phyloP scores from a whole-genome alignment of 2,113 vertebrate genomes.

The Xiphophorus hellerii region DNA sequence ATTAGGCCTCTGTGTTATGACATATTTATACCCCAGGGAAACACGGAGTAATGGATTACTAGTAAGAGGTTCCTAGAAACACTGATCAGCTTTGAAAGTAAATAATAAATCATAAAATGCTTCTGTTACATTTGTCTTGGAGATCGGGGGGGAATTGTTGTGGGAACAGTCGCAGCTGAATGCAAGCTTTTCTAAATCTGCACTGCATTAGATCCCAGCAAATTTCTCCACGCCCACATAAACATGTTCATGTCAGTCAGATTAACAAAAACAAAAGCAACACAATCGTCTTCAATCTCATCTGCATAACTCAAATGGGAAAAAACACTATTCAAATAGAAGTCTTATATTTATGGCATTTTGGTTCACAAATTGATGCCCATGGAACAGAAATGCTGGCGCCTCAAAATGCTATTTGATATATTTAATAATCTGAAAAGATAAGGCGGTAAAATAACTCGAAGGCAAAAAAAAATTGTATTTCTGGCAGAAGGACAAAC shows the following conservation, averaged over 20 bases:
- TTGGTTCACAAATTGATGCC: background rate
- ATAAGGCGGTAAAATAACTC: constrained; percentile 20
- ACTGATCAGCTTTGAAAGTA: background rate
- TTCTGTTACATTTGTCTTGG: background rate
- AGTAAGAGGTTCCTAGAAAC: background rate
- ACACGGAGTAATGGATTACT: background rate
- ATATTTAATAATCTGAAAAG: constrained; percentile 20
- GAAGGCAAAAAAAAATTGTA: constrained; percentile 1
- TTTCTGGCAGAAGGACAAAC: constrained; percentile 6
- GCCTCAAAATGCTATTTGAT: background rate
- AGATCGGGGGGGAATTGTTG: no score
- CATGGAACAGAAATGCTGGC: background rate
- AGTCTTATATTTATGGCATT: background rate
- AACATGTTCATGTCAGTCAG: background rate
- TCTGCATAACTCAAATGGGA: background rate
- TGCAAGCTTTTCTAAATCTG: background rate
- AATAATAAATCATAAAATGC: background rate
- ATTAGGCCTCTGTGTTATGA: background rate
- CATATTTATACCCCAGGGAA: background rate
- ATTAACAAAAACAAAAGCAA: background rate
- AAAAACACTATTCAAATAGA: background rate
- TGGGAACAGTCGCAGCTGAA: background rate
- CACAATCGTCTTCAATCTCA: background rate
- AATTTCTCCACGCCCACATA: background rate
- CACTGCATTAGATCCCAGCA: background rate